These are phyloP conservation scores for Slavum lentiscoides DNA, from an alignment of 2,888 invertebrate species.

Conservation along the genomic window DNA sequence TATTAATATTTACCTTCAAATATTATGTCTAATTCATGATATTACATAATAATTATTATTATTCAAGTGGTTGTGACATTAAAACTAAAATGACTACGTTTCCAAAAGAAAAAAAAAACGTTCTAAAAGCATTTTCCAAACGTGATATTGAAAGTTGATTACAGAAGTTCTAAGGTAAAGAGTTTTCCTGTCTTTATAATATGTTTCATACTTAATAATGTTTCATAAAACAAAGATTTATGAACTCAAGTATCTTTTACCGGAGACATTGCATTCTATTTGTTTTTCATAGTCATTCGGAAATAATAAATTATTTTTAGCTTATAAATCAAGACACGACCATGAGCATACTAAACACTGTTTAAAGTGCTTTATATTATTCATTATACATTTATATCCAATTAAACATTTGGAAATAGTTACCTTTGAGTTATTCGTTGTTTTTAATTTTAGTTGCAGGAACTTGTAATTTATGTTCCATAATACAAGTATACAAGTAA, in stretches of 20 bases:
- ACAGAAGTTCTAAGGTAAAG: neutral
- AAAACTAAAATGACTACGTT: too few relatives aligned
- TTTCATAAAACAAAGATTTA: slow-evolving; percentile 32
- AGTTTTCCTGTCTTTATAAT: slow-evolving; percentile 11
- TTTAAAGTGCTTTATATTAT: neutral
- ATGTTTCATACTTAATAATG: slow-evolving; percentile 21
- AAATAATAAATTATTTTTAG: slow-evolving; percentile 22
- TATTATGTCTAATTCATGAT: too few relatives aligned
- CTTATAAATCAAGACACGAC: slow-evolving; percentile 29
- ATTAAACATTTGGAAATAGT: too few relatives aligned
- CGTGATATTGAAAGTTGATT: neutral
- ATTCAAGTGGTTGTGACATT: too few relatives aligned
- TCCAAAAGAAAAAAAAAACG: too few relatives aligned
- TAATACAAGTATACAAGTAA: too few relatives aligned
- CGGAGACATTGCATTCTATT: slow-evolving; percentile 7
- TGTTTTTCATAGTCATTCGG: slow-evolving; percentile 20
- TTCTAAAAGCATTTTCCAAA: neutral
- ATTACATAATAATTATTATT: too few relatives aligned
- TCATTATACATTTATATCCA: too few relatives aligned
- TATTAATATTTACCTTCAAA: too few relatives aligned
- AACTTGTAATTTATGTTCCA: too few relatives aligned
- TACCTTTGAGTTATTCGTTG: too few relatives aligned
- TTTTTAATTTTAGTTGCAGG: too few relatives aligned
- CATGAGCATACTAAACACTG: neutral
- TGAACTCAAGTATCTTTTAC: slow-evolving; percentile 31